Evolutionary conservation across 1,140 invertebrate species (phyloP).

Genomic region (Portunus trituberculatus): DNA sequence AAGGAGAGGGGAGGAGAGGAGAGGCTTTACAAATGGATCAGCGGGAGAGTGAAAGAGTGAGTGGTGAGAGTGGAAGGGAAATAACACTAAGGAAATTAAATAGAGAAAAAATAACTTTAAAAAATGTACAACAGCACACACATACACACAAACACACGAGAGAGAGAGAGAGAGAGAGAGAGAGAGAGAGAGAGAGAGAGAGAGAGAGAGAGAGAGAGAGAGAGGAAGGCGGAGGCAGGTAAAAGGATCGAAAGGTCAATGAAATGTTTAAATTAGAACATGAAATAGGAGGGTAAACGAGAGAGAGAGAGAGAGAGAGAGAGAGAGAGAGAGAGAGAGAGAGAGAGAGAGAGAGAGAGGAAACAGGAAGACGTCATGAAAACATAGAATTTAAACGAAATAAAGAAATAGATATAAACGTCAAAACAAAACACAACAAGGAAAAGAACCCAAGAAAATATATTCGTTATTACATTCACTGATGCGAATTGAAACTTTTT

Average conservation of each 20-base stretch:
- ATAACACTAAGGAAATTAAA: background rate
- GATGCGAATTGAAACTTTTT: too few species aligned
- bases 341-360: conserved; percentile 27
- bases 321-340: background rate
- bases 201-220: background rate
- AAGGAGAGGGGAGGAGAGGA: background rate
- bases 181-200: background rate
- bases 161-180: background rate
- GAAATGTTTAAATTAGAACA: background rate
- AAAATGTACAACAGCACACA: too few species aligned
- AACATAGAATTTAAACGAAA: background rate
- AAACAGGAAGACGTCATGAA: background rate
- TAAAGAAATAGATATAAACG: background rate
- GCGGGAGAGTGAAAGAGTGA: background rate
- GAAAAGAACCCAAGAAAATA: too few species aligned
- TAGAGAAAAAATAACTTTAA: background rate
- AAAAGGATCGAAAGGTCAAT: background rate
- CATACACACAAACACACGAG: too few species aligned
- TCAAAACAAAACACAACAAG: too few species aligned
- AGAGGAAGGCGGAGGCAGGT: background rate
- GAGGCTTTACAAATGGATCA: background rate
- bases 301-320: background rate
- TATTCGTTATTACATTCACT: too few species aligned
- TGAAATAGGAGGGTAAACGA: background rate
- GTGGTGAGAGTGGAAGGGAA: background rate